These are phyloP conservation scores for Leptogaster cylindrica DNA, from an alignment of 2,888 invertebrate species.

Conservation along the genomic window DNA sequence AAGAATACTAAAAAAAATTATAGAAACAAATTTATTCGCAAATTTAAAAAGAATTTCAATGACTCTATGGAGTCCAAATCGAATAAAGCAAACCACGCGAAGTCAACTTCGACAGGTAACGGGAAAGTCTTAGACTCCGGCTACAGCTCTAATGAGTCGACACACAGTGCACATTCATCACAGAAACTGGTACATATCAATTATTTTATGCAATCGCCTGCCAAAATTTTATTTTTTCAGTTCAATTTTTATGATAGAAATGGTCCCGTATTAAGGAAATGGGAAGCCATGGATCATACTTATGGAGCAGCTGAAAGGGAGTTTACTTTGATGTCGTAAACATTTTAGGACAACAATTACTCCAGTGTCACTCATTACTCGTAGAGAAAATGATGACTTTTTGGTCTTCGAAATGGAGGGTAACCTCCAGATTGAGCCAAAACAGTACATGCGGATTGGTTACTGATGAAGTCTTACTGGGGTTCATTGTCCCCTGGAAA, in stretches of 20 bases:
- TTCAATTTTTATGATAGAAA: background rate
- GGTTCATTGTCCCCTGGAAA: too few species aligned
- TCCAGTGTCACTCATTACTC: constrained; percentile 74
- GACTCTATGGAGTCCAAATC: constrained; percentile 1
- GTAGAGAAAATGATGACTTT: too few species aligned
- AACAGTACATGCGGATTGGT: too few species aligned
- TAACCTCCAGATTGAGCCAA: too few species aligned
- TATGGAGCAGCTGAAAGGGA: background rate
- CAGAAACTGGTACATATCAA: constrained; percentile 6
- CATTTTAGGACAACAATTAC: constrained; percentile 82
- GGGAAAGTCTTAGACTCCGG: too few species aligned
- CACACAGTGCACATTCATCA: too few species aligned
- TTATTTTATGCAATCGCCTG: background rate
- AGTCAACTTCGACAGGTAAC: too few species aligned
- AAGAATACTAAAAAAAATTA: constrained; percentile 8
- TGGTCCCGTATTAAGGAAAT: background rate
- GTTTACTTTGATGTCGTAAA: constrained; percentile 85
- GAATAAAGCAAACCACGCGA: background rate
- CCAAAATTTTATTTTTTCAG: background rate
- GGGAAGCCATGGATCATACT: background rate
- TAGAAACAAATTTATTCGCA: background rate
- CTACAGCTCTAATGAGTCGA: too few species aligned
- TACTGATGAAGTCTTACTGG: too few species aligned
- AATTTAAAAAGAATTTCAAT: background rate
- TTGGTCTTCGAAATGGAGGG: too few species aligned